Evolutionary conservation across 2,113 vertebrate genomes (phyloP).

Genomic region (Brachionichthys hirsutus): DNA sequence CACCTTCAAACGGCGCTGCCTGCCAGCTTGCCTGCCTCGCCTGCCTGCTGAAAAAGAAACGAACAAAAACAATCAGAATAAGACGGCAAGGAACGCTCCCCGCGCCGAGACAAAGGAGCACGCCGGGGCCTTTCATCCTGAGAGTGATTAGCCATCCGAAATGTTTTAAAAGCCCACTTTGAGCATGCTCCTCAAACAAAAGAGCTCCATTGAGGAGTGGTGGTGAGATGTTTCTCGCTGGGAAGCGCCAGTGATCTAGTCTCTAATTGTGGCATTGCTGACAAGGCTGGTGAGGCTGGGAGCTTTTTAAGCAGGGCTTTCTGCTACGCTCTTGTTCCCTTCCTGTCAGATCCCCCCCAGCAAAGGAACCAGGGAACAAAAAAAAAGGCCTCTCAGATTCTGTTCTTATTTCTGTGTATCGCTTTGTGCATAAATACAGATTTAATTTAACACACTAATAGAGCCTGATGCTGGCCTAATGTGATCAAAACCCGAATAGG

Average conservation of each 20-base stretch:
- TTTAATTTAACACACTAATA: constrained; percentile 57
- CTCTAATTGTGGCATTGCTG: constrained; percentile 74
- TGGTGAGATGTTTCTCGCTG: constrained; percentile 65
- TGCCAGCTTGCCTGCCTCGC: constrained; percentile 67
- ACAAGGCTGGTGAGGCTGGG: constrained; percentile 66
- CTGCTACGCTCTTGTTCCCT: constrained; percentile 59
- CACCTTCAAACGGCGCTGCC: constrained; percentile 74
- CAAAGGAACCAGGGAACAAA: constrained; percentile 64
- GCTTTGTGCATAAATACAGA: constrained; percentile 63
- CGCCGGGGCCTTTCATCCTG: constrained; percentile 72
- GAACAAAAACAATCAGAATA: constrained; percentile 75
- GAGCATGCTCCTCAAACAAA: constrained; percentile 71
- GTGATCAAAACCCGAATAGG: constrained; percentile 45
- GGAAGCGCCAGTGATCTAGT: constrained; percentile 69
- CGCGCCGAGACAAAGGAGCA: constrained; percentile 66
- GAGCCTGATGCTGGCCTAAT: constrained; percentile 50
- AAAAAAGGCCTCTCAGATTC: constrained; percentile 59
- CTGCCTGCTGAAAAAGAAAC: constrained; percentile 66
- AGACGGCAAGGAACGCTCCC: constrained; percentile 71
- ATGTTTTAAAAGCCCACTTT: constrained; percentile 69
- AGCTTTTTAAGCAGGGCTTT: constrained; percentile 66
- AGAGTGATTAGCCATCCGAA: constrained; percentile 76
- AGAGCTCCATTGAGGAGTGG: constrained; percentile 62
- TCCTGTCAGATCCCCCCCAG: constrained; percentile 68
- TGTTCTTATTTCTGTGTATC: constrained; percentile 49